Evolutionary conservation across 2,888 invertebrate species (phyloP).

Genomic region (Camptogramma bilineatum): DNA sequence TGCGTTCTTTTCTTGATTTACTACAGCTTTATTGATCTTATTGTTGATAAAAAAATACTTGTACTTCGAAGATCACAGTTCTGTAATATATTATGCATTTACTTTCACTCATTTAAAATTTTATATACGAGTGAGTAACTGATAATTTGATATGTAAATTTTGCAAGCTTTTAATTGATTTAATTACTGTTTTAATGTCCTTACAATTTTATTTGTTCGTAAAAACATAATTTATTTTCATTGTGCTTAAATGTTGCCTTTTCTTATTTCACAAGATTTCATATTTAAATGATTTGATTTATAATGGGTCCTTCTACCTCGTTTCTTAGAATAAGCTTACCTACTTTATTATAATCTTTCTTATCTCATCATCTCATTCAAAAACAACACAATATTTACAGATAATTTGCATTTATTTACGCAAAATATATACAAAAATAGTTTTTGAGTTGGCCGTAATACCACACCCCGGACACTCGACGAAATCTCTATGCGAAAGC

Average conservation of each 20-base stretch:
- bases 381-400: too few species aligned
- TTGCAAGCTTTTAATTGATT: constrained; percentile 20
- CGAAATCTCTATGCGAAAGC: too few species aligned
- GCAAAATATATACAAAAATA: too few species aligned
- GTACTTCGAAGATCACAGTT: constrained; percentile 15
- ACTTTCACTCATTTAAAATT: constrained; percentile 21
- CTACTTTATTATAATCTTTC: too few species aligned
- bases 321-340: too few species aligned
- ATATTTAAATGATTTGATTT: too few species aligned
- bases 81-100: constrained; percentile 18
- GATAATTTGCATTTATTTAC: too few species aligned
- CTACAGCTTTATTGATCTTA: constrained; percentile 1
- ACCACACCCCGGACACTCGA: too few species aligned
- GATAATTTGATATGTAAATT: constrained; percentile 12
- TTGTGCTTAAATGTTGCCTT: neutral
- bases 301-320: too few species aligned
- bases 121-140: constrained; percentile 10
- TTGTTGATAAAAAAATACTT: constrained; percentile 1
- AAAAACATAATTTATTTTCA: neutral
- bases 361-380: too few species aligned
- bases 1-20: neutral
- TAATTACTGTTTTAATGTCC: constrained; percentile 6
- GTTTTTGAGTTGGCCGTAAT: too few species aligned
- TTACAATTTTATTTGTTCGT: neutral
- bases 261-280: neutral